These are phyloP conservation scores for Pseudobourletiella spinata DNA, from an alignment of 1,140 invertebrate genomes.

Conservation along the genomic window DNA sequence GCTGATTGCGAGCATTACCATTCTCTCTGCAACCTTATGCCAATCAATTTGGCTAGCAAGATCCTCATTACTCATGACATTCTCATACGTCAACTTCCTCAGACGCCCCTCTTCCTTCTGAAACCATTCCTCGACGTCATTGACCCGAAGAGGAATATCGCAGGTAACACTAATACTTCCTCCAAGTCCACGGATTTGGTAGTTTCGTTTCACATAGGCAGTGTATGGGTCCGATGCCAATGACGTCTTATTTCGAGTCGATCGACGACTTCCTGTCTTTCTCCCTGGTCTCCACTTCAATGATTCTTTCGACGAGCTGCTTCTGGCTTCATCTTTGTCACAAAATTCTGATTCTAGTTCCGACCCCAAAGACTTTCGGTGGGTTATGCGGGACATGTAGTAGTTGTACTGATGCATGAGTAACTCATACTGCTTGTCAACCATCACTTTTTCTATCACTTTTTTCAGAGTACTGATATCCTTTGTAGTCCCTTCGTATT, in stretches of 20 bases:
- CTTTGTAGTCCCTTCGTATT: slow-evolving; percentile 23
- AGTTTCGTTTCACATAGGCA: neutral
- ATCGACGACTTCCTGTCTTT: neutral
- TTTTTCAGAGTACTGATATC: slow-evolving; percentile 17
- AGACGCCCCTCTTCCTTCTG: slow-evolving; percentile 1
- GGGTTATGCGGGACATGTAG: neutral
- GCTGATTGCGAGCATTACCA: slow-evolving; percentile 10
- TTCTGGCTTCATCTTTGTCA: neutral
- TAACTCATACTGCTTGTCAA: neutral
- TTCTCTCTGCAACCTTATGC: slow-evolving; percentile 11
- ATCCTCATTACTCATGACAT: neutral
- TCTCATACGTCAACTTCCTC: slow-evolving; percentile 8
- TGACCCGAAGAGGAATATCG: neutral
- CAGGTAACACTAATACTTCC: neutral
- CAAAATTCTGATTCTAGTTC: neutral
- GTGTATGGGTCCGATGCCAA: slow-evolving; percentile 7
- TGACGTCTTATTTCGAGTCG: neutral
- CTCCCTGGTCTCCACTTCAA: too few relatives aligned
- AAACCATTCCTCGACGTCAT: slow-evolving; percentile 13
- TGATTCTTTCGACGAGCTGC: slow-evolving; percentile 6
- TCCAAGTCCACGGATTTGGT: neutral
- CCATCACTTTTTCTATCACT: slow-evolving; percentile 10
- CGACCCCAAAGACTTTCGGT: neutral
- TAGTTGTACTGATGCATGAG: slow-evolving; percentile 2
- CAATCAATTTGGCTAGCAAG: slow-evolving; percentile 10